Base-by-base conservation (phyloP, 1,140 invertebrate species). In the Lasioglossum albipes region DNA sequence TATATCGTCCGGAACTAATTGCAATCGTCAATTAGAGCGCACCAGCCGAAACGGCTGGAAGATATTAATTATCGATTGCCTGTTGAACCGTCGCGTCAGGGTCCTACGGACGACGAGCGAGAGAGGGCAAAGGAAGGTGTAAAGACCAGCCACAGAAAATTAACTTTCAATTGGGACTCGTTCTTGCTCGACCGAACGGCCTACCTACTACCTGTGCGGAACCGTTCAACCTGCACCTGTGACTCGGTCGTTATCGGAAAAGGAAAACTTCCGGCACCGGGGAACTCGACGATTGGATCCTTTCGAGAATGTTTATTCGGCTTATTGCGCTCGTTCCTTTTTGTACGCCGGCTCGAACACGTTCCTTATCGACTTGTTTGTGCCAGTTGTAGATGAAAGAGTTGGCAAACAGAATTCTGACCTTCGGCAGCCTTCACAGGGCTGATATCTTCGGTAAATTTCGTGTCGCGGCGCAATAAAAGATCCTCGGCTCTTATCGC, bases 11-110 rank as follows among this genome's bases (percentile, higher is more conserved):
- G 90, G 87, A 92, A 92, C 91, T 92, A 92, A 92, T 91, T 88
- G 88, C 86, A 57, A 90, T 90, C 88, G 88, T 90, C 89, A 91
- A 92, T 92, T 92, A 91, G 86, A 84, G 88, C 74, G 68, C 86
- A 88, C 86, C 79, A 70, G 71, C 81, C 87, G 83, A 89, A 90
- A 89, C 90, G 86, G 79, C 75, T 80, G 67, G 79, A 88, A 88
- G 88, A 82, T 92, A 92, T 91, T 91, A 92, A 93, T 92, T 92
- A 92, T 91, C 87, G 89, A 91, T 91, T 85, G 81, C 71, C 83
- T 45, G 84, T 61, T 52, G 73, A 66, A 61, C 31, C 74, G 75
- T 75, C 76, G 79, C 66, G 5, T 36, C 62, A 31, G 31, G 49
- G 65, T 79, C 27, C 45, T 49, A 16, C 42, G 45, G 49, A 36